phyloP scores from a whole-genome alignment of 2,888 invertebrate species.

The Griposia aprilina region DNA sequence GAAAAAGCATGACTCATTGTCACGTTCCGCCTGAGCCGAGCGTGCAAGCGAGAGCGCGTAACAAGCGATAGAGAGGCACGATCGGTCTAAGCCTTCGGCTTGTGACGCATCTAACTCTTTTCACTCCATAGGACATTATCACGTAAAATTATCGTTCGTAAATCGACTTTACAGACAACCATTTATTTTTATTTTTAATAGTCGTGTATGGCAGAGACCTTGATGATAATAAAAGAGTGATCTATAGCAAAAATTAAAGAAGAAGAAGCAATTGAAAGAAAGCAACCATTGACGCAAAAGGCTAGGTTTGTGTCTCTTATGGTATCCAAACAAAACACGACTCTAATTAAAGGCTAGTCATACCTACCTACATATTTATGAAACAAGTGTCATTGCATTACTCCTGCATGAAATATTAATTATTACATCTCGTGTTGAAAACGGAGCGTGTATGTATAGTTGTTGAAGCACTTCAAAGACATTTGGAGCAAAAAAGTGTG shows the following conservation, averaged over 20 bases:
- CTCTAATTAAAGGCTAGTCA: background rate
- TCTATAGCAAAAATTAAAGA: background rate
- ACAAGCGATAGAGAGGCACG: no score
- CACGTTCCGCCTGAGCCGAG: no score
- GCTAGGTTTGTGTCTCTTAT: background rate
- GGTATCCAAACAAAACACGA: background rate
- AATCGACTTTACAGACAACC: no score
- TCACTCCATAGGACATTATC: no score
- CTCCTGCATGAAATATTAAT: slow-evolving; percentile 36
- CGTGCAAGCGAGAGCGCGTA: no score
- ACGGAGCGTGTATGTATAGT: slow-evolving; percentile 22
- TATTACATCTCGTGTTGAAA: slow-evolving; percentile 31
- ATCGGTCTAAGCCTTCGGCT: no score
- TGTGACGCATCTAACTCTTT: no score
- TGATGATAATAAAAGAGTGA: background rate
- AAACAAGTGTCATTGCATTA: slow-evolving; percentile 9
- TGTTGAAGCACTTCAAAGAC: slow-evolving; percentile 32
- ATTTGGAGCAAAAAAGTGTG: slow-evolving; percentile 43
- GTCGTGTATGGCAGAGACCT: background rate
- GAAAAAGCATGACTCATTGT: no score
- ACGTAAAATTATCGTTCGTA: no score
- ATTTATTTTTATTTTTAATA: no score
- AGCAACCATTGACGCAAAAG: background rate
- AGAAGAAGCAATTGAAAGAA: background rate
- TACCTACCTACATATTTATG: background rate